Evolutionary conservation across 1,140 invertebrate species (phyloP).

Genomic region (Drosophila persimilis): DNA sequence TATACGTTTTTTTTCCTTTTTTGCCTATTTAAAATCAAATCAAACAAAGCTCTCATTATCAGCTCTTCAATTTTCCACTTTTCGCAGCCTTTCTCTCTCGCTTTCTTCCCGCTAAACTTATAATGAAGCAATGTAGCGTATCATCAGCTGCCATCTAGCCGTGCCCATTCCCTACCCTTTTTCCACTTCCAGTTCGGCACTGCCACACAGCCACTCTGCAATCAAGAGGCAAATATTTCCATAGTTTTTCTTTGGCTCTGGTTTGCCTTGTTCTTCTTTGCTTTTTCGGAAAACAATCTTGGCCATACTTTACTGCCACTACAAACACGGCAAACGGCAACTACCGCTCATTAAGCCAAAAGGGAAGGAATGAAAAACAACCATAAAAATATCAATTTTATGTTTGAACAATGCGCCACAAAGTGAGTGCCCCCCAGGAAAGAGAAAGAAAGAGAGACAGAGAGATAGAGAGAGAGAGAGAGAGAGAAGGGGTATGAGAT

Average conservation of each 20-base stretch:
- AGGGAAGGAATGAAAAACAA: conserved; percentile 18
- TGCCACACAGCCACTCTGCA: conserved; percentile 28
- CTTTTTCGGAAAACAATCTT: conserved; percentile 36
- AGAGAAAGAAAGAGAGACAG: too few relatives aligned
- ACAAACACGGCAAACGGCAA: conserved; percentile 42
- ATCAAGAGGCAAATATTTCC: conserved; percentile 46
- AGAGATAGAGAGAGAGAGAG: neutral
- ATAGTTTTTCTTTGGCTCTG: conserved; percentile 22
- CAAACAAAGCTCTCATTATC: conserved; percentile 20
- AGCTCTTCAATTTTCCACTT: conserved; percentile 12
- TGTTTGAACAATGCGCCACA: conserved; percentile 62
- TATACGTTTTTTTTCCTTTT: neutral
- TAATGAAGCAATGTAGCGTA: conserved; percentile 40
- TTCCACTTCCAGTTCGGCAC: conserved; percentile 7
- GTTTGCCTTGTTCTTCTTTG: neutral
- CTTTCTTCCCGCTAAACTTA: conserved; percentile 22
- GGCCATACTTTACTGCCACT: conserved; percentile 32
- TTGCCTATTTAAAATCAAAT: conserved; percentile 28
- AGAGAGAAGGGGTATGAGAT: conserved; percentile 5
- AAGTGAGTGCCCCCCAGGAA: conserved; percentile 24
- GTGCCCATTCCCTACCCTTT: too few relatives aligned
- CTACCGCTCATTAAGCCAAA: conserved; percentile 42
- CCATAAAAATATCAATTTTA: conserved; percentile 67
- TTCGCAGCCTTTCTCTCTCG: neutral
- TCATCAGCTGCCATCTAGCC: conserved; percentile 18